These are phyloP conservation scores for Scaptomyza tumidula DNA, from an alignment of 2,888 invertebrate genomes.

Conservation along the genomic window DNA sequence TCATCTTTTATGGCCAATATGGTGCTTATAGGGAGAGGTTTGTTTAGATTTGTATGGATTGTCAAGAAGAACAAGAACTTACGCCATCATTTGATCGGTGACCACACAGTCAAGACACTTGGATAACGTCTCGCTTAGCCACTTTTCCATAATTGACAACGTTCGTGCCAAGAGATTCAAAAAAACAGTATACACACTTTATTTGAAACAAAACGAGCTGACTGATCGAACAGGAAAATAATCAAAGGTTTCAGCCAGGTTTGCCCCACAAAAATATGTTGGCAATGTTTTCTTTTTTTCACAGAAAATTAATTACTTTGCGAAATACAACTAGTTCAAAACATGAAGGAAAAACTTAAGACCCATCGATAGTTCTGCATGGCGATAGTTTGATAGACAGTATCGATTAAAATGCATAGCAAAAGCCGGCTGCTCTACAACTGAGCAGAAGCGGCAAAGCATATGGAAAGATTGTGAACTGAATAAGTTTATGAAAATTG, in stretches of 20 bases:
- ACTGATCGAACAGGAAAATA: background rate
- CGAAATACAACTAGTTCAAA: constrained; percentile 26
- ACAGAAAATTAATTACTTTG: background rate
- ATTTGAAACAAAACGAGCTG: background rate
- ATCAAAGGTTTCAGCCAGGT: background rate
- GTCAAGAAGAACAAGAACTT: constrained; percentile 66
- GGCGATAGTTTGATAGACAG: background rate
- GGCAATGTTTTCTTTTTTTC: background rate
- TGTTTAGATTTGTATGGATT: background rate
- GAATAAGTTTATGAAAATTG: background rate
- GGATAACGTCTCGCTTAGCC: constrained; percentile 88
- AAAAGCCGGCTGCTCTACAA: background rate
- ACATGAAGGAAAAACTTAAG: background rate
- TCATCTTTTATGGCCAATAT: constrained; percentile 89
- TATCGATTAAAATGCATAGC: background rate
- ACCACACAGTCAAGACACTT: constrained; percentile 89
- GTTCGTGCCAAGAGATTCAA: background rate
- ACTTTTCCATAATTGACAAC: constrained; percentile 86
- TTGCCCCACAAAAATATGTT: background rate
- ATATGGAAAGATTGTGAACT: background rate
- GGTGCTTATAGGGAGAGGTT: constrained; percentile 86
- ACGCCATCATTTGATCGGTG: constrained; percentile 89
- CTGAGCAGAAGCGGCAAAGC: background rate
- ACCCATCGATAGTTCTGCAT: background rate
- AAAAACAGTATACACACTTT: no score